Evolutionary conservation across 1,140 invertebrate genomes (phyloP).

Genomic region (Rhynchophorus ferrugineus): DNA sequence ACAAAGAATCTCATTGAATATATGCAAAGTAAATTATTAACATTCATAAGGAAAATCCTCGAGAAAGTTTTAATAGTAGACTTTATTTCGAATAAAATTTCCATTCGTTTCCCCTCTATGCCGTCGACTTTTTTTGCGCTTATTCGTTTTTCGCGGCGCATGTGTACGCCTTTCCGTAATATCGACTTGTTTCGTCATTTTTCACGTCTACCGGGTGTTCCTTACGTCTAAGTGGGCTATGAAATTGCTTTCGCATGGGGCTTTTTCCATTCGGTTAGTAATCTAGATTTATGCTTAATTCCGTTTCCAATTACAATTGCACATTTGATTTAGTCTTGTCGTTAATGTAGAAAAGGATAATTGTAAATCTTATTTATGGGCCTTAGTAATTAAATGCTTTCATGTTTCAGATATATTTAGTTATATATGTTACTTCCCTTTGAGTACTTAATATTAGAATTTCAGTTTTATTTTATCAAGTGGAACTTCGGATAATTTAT

Average conservation of each 20-base stretch:
- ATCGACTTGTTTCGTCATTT: slow-evolving; percentile 33
- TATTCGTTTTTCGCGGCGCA: slow-evolving; percentile 31
- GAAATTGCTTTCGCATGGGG: not conserved
- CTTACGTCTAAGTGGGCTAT: not conserved
- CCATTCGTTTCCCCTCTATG: slow-evolving; percentile 35
- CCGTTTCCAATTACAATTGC: too few relatives aligned
- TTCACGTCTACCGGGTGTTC: slow-evolving; percentile 15
- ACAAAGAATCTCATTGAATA: slow-evolving; percentile 26
- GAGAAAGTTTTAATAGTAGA: slow-evolving; percentile 37
- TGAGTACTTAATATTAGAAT: too few relatives aligned
- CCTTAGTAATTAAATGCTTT: too few relatives aligned
- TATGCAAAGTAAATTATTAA: slow-evolving; percentile 42
- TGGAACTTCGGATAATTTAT: too few relatives aligned
- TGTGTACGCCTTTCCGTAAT: slow-evolving; percentile 30
- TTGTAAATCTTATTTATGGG: too few relatives aligned
- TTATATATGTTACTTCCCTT: too few relatives aligned
- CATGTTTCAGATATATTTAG: too few relatives aligned
- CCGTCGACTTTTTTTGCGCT: slow-evolving; percentile 20
- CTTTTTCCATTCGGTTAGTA: too few relatives aligned
- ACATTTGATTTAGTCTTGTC: too few relatives aligned
- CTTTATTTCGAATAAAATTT: slow-evolving; percentile 41
- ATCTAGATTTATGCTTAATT: too few relatives aligned
- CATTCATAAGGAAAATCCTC: slow-evolving; percentile 40
- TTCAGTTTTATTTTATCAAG: too few relatives aligned
- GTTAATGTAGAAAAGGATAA: too few relatives aligned